Evolutionary conservation across 92 coral and sea anemone species (phyloP).

Genomic region (Zoanthus sansibaricus): DNA sequence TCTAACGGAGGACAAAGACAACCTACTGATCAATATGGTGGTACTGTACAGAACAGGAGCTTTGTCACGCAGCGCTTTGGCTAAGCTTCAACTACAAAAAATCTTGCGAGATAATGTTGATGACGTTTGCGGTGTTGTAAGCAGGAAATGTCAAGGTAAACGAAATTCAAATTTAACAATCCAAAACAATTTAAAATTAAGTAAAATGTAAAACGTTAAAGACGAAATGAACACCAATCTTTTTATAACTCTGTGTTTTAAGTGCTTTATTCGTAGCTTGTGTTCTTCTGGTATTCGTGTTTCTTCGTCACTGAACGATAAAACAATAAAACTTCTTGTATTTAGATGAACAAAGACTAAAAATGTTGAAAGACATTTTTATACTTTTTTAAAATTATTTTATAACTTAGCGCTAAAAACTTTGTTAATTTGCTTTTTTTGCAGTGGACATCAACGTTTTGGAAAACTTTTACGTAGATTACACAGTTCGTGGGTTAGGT

Average conservation of each 20-base stretch:
- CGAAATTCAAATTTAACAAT: background rate
- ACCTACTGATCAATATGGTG: slow-evolving; percentile 15
- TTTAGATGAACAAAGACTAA: no score
- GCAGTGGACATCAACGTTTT: slow-evolving; percentile 1
- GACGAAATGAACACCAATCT: background rate
- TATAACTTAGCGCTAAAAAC: background rate
- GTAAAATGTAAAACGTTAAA: background rate
- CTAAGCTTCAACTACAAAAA: slow-evolving; percentile 18
- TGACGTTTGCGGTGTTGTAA: slow-evolving; percentile 30
- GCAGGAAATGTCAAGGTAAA: slow-evolving; percentile 39
- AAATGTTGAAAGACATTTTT: no score
- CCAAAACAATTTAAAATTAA: background rate
- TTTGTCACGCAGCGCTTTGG: background rate
- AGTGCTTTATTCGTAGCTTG: no score
- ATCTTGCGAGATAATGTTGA: slow-evolving; percentile 16
- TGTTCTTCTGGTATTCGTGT: no score
- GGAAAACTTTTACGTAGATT: slow-evolving; percentile 6
- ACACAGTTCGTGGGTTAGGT: background rate
- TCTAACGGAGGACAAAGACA: slow-evolving; percentile 8
- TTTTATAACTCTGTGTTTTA: no score
- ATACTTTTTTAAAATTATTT: background rate
- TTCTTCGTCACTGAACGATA: no score
- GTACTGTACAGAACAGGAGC: slow-evolving; percentile 30
- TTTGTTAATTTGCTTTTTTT: background rate
- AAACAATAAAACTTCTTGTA: no score